Evolutionary conservation across 1,140 invertebrate genomes (phyloP).

Genomic region (Neuroterus valhalla): DNA sequence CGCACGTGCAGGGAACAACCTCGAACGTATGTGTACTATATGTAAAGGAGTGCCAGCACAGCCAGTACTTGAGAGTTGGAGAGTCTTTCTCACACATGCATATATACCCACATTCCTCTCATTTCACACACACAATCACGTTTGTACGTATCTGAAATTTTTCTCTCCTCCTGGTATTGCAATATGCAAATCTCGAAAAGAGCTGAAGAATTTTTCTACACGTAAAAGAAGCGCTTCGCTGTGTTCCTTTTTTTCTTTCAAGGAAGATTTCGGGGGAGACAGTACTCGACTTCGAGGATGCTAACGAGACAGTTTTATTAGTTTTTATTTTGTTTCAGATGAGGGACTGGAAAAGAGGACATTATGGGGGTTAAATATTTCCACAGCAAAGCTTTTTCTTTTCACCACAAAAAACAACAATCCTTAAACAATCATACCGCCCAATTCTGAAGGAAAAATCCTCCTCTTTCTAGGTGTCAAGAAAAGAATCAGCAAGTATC

Average conservation of each 20-base stretch:
- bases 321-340: too few relatives aligned
- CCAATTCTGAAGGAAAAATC: neutral
- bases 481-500: neutral
- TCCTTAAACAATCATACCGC: neutral
- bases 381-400: too few relatives aligned
- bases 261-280: neutral
- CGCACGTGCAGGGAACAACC: slow-evolving; percentile 42
- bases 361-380: too few relatives aligned
- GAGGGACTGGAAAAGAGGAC: too few relatives aligned
- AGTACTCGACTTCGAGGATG: neutral
- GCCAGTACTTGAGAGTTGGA: slow-evolving; percentile 45
- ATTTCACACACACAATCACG: slow-evolving; percentile 11
- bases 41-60: slow-evolving; percentile 49
- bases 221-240: neutral
- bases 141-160: slow-evolving; percentile 21
- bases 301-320: neutral
- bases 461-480: neutral
- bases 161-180: neutral
- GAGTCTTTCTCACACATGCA: slow-evolving; percentile 21
- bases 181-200: neutral
- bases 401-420: neutral
- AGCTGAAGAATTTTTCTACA: neutral
- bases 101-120: slow-evolving; percentile 42
- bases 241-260: neutral
- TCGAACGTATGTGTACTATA: slow-evolving; percentile 28